These are phyloP conservation scores for Bryconaethiops microstoma DNA, from an alignment of 2,797 vertebrate species.

Conservation along the genomic window DNA sequence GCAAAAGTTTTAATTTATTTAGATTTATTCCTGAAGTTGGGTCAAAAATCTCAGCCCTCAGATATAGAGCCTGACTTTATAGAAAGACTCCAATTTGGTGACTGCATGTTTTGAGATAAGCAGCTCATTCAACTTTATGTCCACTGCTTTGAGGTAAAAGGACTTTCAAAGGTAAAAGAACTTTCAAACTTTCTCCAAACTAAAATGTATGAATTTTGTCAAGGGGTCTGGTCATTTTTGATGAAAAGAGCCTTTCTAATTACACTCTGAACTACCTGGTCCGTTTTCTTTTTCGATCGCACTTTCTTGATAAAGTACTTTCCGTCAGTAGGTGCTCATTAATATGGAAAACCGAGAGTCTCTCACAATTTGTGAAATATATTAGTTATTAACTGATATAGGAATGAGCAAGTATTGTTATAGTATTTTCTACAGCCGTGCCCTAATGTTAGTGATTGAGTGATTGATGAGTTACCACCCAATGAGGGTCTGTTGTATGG, in stretches of 20 bases:
- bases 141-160: constrained; percentile 26
- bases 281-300: constrained; percentile 3
- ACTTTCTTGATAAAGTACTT: constrained; percentile 10
- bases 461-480: constrained; percentile 11
- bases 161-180: too few species aligned
- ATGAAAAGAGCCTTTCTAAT: constrained; percentile 3
- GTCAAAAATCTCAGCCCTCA: neutral
- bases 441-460: neutral
- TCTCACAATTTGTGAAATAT: neutral
- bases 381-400: neutral
- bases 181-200: constrained; percentile 33
- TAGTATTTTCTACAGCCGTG: neutral
- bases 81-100: constrained; percentile 15
- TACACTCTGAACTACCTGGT: constrained; percentile 11
- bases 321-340: neutral
- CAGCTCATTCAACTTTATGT: constrained; percentile 28
- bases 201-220: neutral
- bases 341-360: neutral
- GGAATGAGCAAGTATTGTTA: neutral
- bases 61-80: neutral
- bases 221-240: neutral
- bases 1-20: neutral
- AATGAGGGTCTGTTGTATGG: neutral
- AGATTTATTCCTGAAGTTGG: too few species aligned
- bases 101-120: constrained; percentile 24